Conservation (phyloP, 1,140 invertebrate species). For the Tenebrio molitor region DNA sequence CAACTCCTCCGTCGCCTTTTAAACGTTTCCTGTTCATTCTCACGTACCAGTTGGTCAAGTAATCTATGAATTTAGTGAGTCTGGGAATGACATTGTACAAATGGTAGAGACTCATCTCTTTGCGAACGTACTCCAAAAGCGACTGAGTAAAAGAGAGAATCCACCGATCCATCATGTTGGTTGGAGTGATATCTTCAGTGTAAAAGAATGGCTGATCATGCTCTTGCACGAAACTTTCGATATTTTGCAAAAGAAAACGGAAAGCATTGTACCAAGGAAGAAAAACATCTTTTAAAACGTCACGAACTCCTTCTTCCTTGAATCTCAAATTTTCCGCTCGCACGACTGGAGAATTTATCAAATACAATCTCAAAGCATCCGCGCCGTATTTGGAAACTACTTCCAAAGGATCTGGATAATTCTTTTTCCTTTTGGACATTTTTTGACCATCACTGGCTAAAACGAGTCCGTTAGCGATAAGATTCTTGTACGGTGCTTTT, state of each 20-base stretch:
- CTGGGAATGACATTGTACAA: conserved; percentile 96
- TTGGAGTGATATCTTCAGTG: conserved; percentile 71
- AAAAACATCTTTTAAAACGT: conserved; percentile 98
- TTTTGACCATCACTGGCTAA: conserved; percentile 97
- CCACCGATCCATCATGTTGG: conserved; percentile 98
- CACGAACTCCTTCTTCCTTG: conserved; percentile 95
- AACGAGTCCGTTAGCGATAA: conserved; percentile 96
- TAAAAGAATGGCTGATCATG: conserved; percentile 75
- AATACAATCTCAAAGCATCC: conserved; percentile 95
- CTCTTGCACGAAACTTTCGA: conserved; percentile 84
- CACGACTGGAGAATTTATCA: conserved; percentile 99
- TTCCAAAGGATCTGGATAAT: conserved; percentile 97
- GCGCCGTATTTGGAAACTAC: conserved; percentile 96
- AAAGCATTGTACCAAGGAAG: conserved; percentile 99
- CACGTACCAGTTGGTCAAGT: conserved; percentile 98
- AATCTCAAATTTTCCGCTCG: conserved; percentile 96
- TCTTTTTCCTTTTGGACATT: conserved; percentile 99
- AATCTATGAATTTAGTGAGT: conserved; percentile 96
- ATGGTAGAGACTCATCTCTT: conserved; percentile 95
- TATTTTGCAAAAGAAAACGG: conserved; percentile 94
- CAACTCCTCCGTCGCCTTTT: conserved; percentile 85
- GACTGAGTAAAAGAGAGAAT: conserved; percentile 97
- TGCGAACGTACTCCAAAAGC: conserved; percentile 87
- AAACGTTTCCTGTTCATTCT: conserved; percentile 95
- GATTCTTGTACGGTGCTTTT: conserved; percentile 97